Evolutionary conservation across 92 coral and sea anemone genomes (phyloP), one percentile per base, ranked within the genome.

Genomic region (Zoanthus sociatus): DNA sequence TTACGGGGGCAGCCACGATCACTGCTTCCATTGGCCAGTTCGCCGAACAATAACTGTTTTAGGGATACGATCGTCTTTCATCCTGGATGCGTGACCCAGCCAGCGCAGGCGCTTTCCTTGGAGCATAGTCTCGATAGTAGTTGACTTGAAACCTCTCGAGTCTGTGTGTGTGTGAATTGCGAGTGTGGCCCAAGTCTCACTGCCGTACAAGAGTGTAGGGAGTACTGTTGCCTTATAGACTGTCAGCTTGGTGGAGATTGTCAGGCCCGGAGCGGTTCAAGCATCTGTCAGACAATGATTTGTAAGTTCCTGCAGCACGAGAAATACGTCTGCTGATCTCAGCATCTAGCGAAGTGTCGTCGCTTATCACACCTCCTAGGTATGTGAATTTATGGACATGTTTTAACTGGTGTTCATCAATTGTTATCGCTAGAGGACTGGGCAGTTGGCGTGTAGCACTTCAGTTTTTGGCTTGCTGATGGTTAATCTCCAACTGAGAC

Each of bases 401-500:
- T 9, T 70, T 70, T 70, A 70, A 17, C 74, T 26, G 48, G 74
- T 70, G 74, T 70, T 70, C 44, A 30, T 70, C 74, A 70, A 70
- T 21, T 70, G 48, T 70, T 70, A 70, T 70, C 74, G 74, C 15
- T 70, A 47, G 74, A 48, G 74, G 74, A 47, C 44, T 70, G 13
- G 74, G 74, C 74, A 58, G n/a, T 58, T 58, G 18, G 66, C 17
- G 46, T 70, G 74, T 70, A 70, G 74, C 47, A 70, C 44, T 70
- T n/a, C 74, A 7, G 74, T 70, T 70, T 70, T 70, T 70, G 74
- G 74, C 74, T 70, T 32, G 46, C 74, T 70, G 74, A 70, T 70
- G 74, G 74, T 70, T 70, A 70, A 70, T 70, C 74, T 47, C 74
- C 74, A 70, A 70, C 46, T 32, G 45, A 70, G 74, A 70, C 74